phyloP scores from a whole-genome alignment of 2,797 vertebrate species.

The Tangara arthus region DNA sequence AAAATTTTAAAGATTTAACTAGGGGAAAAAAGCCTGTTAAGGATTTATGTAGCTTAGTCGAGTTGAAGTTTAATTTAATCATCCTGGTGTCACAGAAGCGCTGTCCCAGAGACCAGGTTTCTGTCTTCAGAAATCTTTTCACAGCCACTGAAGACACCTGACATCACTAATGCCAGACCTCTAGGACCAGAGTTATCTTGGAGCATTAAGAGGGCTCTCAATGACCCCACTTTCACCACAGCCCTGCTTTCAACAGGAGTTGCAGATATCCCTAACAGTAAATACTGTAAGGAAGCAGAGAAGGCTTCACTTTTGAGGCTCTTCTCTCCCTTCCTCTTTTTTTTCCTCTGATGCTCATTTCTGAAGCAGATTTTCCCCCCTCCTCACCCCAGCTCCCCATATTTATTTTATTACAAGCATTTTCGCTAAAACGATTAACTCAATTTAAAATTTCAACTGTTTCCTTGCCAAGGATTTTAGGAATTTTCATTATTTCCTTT shows the following conservation, averaged over 20 bases:
- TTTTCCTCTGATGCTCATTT: not conserved
- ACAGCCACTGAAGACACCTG: not conserved
- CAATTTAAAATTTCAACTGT: slow-evolving; percentile 68
- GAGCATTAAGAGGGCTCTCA: not conserved
- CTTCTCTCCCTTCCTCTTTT: not conserved
- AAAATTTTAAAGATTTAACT: not conserved
- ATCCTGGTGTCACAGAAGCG: not conserved
- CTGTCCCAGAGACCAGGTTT: not conserved
- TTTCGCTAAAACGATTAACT: slow-evolving; percentile 67
- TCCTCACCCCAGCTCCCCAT: slow-evolving; percentile 35
- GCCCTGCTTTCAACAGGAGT: not conserved
- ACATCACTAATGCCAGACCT: not conserved
- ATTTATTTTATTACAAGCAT: slow-evolving; percentile 68
- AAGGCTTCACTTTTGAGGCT: not conserved
- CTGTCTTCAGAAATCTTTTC: not conserved
- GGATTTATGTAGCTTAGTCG: not conserved
- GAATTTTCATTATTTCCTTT: slow-evolving; percentile 71
- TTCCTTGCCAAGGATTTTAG: slow-evolving; percentile 68
- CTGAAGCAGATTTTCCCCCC: not conserved
- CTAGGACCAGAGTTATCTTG: not conserved
- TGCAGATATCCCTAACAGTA: not conserved
- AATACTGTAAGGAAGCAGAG: not conserved
- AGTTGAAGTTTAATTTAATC: not conserved
- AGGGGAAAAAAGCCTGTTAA: not conserved
- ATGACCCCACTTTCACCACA: not conserved